phyloP scores from a whole-genome alignment of 2,113 vertebrate genomes.

The Psettodes erumei region DNA sequence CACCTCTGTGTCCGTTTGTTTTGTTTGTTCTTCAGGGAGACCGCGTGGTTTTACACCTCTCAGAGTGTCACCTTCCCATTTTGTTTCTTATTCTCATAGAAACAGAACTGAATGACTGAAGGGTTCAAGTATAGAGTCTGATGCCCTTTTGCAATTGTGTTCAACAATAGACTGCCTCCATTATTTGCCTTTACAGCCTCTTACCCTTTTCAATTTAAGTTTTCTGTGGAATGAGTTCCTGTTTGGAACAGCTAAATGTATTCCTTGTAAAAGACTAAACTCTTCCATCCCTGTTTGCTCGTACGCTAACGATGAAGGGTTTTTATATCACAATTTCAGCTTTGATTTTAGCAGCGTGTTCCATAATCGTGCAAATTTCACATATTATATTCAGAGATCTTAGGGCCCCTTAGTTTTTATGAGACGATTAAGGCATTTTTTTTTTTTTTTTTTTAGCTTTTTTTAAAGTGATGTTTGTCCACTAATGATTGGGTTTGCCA shows the following conservation, averaged over 20 bases:
- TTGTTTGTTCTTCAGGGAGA: constrained; percentile 3
- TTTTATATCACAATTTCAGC: not conserved
- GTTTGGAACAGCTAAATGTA: not conserved
- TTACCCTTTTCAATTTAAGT: not conserved
- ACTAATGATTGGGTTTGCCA: not conserved
- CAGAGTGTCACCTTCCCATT: not conserved
- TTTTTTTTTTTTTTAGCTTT: too few relatives aligned
- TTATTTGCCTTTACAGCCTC: not conserved
- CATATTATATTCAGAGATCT: not conserved
- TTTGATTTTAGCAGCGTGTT: not conserved
- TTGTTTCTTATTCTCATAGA: not conserved
- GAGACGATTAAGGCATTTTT: not conserved
- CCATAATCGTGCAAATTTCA: not conserved
- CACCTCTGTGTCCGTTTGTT: constrained; percentile 15
- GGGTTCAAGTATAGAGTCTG: not conserved
- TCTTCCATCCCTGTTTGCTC: not conserved
- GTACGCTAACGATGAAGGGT: not conserved
- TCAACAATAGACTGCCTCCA: not conserved
- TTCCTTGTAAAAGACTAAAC: not conserved
- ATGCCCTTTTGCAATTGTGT: not conserved
- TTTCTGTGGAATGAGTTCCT: not conserved
- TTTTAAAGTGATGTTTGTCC: not conserved
- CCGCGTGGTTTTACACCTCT: constrained; percentile 2
- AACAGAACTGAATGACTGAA: constrained; percentile 3
- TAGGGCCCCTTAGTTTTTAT: not conserved